phyloP scores from a whole-genome alignment of 2,888 invertebrate species.

The Sesamia inferens region DNA sequence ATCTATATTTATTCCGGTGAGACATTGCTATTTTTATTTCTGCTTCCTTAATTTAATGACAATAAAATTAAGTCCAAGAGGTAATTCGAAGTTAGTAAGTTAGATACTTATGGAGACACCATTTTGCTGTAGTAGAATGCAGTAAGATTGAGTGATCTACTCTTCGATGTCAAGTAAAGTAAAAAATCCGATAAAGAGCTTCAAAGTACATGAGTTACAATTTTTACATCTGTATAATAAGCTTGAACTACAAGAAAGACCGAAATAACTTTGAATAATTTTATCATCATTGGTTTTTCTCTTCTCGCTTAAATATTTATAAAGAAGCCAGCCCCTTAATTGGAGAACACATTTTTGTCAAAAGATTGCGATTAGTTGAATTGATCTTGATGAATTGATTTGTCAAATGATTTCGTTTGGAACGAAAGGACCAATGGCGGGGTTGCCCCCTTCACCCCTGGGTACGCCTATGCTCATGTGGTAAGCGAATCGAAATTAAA shows the following conservation, averaged over 20 bases:
- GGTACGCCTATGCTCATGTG: no score
- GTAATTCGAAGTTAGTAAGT: neutral
- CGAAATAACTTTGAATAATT: no score
- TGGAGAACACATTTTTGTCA: no score
- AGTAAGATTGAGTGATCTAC: neutral
- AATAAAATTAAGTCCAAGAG: neutral
- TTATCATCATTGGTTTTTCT: neutral
- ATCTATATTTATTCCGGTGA: constrained; percentile 87
- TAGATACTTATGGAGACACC: neutral
- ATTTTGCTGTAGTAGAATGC: neutral
- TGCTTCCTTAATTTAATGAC: neutral
- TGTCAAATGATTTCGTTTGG: no score
- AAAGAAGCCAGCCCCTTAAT: no score
- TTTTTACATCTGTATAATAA: neutral
- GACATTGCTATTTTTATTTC: constrained; percentile 62
- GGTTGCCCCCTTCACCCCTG: no score
- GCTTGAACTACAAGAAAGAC: no score
- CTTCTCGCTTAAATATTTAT: no score
- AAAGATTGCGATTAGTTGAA: no score
- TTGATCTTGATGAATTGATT: no score
- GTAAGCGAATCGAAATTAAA: neutral
- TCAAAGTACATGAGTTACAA: neutral
- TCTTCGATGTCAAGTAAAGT: neutral
- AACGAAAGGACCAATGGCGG: no score
- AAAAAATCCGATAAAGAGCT: no score